Base-by-base conservation (phyloP, 1,140 invertebrate genomes). In the Schlechtendalia chinensis region DNA sequence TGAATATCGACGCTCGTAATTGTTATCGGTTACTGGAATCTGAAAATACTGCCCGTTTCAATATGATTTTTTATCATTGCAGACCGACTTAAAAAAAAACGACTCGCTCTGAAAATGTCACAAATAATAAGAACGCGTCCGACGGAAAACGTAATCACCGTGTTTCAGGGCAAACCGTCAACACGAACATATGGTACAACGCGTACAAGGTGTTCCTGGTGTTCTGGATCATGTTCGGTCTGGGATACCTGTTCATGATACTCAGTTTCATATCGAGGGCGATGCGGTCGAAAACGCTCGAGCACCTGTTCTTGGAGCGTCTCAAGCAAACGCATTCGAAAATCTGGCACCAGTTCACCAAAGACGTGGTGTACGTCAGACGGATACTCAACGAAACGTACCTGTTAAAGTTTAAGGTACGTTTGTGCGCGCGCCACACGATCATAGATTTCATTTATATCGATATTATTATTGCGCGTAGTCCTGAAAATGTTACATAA, bases 221-320 rank as follows among this genome's bases (percentile, higher is more conserved):
- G 12, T 88, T 92, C 22, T 96, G 95, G 94, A 94, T 96, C 56
- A 94, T 94, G 63, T 94, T 96, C 83, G 95, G 95, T 1, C 87
- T 97, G 80, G 95, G 94, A 0, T 97, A 96, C 85, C 89, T 96
- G 63, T 90, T 95, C 19, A 96, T 96, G 94, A 92, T 97, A 61
- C 89, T 96, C 82, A 93, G 93, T 29, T 96, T 95, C 84, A 94
- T 97, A 81, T 91, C 92, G 0, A 86, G 89, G 82, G 91, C 89
- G 16, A 87, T 92, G 87, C 89, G 90, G 80, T 94, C 92, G 80
- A 94, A 94, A 84, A 89, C 90, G 84, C 89, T 95, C 32, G 88
- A 89, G 59, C 88, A 89, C 83, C 86, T 96, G 59, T 93, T 95
- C 84, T 91, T 92, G 82, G 91, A 92, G 84, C 85, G 94, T 50